Evolutionary conservation across 2,113 vertebrate genomes (phyloP).

Genomic region (Leptosomus discolor): DNA sequence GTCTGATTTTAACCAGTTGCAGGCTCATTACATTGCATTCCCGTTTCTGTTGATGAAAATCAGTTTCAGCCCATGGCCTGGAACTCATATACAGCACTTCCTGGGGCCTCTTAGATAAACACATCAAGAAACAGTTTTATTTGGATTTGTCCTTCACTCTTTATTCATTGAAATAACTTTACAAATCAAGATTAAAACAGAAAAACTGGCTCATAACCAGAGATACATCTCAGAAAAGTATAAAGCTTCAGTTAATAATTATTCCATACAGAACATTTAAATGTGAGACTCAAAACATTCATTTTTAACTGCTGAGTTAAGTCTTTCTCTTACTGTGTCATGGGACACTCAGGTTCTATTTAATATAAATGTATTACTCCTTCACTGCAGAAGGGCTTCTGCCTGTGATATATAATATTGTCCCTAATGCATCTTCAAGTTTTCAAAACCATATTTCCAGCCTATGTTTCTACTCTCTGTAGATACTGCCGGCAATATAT

Average conservation of each 20-base stretch:
- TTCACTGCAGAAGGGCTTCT: neutral
- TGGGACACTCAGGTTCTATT: neutral
- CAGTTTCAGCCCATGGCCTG: conserved; percentile 71
- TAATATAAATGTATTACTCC: neutral
- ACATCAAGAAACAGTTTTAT: conserved; percentile 70
- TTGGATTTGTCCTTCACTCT: conserved; percentile 62
- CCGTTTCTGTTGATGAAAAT: conserved; percentile 74
- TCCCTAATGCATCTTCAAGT: neutral
- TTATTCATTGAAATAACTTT: conserved; percentile 63
- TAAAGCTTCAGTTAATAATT: neutral
- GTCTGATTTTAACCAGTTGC: conserved; percentile 76
- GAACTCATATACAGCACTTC: conserved; percentile 73
- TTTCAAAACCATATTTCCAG: neutral
- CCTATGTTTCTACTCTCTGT: neutral
- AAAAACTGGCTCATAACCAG: conserved; percentile 28
- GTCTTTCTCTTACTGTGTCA: neutral
- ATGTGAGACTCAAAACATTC: neutral
- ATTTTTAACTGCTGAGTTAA: neutral
- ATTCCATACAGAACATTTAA: neutral
- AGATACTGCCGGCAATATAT: neutral
- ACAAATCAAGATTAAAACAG: conserved; percentile 57
- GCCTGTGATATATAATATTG: neutral
- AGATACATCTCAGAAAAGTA: neutral
- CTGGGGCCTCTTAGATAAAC: conserved; percentile 70
- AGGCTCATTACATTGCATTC: conserved; percentile 72